Evolutionary conservation across 2,113 vertebrate genomes (phyloP).

Genomic region (Galeopterus variegatus): DNA sequence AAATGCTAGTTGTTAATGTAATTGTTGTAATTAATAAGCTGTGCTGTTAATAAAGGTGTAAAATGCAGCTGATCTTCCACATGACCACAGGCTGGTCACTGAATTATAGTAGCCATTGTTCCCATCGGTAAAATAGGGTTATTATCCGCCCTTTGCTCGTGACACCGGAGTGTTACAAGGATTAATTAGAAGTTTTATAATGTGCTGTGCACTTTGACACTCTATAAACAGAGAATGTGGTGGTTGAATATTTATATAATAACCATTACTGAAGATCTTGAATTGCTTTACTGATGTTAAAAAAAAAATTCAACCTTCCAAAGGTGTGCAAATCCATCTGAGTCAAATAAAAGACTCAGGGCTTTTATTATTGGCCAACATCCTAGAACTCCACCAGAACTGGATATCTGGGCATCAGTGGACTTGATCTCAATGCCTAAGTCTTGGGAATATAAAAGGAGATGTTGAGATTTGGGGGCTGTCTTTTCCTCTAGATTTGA

Average conservation of each 20-base stretch:
- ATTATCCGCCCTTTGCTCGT: slow-evolving; percentile 68
- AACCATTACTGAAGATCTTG: slow-evolving; percentile 56
- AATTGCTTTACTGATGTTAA: slow-evolving; percentile 59
- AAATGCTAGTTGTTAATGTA: slow-evolving; percentile 56
- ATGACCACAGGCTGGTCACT: background rate
- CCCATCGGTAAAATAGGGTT: slow-evolving; percentile 47
- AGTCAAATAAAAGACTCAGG: slow-evolving; percentile 20
- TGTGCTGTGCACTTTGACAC: slow-evolving; percentile 69
- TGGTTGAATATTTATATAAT: slow-evolving; percentile 67
- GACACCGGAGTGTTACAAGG: slow-evolving; percentile 35
- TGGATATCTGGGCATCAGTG: background rate
- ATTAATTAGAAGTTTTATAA: slow-evolving; percentile 81
- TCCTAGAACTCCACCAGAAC: background rate
- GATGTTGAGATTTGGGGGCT: background rate
- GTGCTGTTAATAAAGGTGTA: slow-evolving; percentile 73
- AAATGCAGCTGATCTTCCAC: slow-evolving; percentile 58
- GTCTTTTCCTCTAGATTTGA: background rate
- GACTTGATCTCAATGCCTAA: background rate
- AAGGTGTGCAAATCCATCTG: background rate
- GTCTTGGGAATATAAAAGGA: background rate
- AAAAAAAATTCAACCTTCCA: slow-evolving; percentile 22
- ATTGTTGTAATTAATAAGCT: slow-evolving; percentile 76
- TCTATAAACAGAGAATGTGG: slow-evolving; percentile 78
- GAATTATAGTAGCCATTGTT: slow-evolving; percentile 19
- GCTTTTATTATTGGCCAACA: background rate